Evolutionary conservation across 2,113 vertebrate genomes (phyloP), one percentile per base, ranked within the genome.

Genomic region (Acinonyx jubatus): DNA sequence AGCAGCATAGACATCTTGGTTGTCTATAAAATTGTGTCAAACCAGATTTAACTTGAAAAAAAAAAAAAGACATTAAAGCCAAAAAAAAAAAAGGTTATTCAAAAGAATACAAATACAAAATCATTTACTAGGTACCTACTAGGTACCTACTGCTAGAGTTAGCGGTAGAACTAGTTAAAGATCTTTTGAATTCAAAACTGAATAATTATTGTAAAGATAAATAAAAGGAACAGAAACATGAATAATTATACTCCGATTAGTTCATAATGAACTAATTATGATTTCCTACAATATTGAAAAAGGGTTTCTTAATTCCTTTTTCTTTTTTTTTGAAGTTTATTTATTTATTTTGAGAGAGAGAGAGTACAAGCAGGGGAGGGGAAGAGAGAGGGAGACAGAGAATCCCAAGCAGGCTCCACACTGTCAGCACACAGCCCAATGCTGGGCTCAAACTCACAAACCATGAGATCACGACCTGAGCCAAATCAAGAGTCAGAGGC

Each of bases 61-160:
- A 82, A 82, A 48, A 69, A 81, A 48, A 33, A 18, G 9, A 96
- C 71, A 4, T 65, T 25, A 87, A 80, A 55, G 23, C 14, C 16
- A 36, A 79, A 96, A 79, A n/a, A 19, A 86, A 29, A 48, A 66
- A 85, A 31, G 29, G 27, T 36, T 61, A 65, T 55, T 87, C 25
- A 82, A 89, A 94, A 85, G 79, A 94, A 65, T 21, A 68, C 33
- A 90, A 92, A 38, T 1, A 38, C 63, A 90, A 82, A 90, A 84
- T 74, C 38, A 68, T 41, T 74, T 89, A 29, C 12, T 69, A 83
- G 36, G 45, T 71, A 9, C 13, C n/a, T 88, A 31, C 52, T 94
- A 87, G 36, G 45, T 71, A 9, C 13, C n/a, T 31, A 31, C 1
- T 78, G 33, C 5, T 13, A 89, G 79, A 73, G 3, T 38, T 29